Percentiles rank a stretch among this genome's conserved stretches.
phyloP scores from a whole-genome alignment of 2,888 invertebrate species.

The Drosophila paramelanica region DNA sequence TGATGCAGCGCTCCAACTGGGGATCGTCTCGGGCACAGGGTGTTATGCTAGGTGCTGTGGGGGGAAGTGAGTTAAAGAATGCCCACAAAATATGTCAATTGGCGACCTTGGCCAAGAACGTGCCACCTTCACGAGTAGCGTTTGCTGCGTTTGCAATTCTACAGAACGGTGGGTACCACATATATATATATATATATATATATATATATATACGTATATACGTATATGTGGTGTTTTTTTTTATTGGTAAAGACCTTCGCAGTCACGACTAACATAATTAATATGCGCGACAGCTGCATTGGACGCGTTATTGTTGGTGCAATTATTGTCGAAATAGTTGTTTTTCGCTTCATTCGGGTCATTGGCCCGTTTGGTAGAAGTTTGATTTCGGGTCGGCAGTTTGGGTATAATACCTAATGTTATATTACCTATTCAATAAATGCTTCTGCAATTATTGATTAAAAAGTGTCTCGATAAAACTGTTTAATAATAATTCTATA shows the following conservation, averaged over 20 bases:
- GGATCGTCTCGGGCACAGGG: constrained; percentile 84
- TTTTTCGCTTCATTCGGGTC: constrained; percentile 37
- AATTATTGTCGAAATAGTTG: constrained; percentile 15
- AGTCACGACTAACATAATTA: constrained; percentile 36
- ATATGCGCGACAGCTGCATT: constrained; percentile 55
- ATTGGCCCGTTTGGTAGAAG: constrained; percentile 23
- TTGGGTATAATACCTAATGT: neutral
- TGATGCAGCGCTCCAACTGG: constrained; percentile 82
- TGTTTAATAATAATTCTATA: too few species aligned
- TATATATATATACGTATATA: neutral
- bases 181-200: neutral
- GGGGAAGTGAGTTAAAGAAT: neutral
- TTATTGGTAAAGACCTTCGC: constrained; percentile 37
- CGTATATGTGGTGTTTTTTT: constrained; percentile 14
- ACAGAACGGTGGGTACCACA: neutral
- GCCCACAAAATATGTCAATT: neutral
- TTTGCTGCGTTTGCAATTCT: constrained; percentile 43
- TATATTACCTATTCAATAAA: neutral
- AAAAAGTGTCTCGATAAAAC: too few species aligned
- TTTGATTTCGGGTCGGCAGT: too few species aligned
- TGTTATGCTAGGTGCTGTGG: constrained; percentile 71
- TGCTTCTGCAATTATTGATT: neutral
- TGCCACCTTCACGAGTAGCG: constrained; percentile 30
- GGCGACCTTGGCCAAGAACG: constrained; percentile 53
- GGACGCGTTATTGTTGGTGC: constrained; percentile 8